A percentile compares a stretch with the other conserved stretches of the same genome.
Evolutionary conservation across 1,140 invertebrate genomes (phyloP).

Genomic region (Trissolcus basalis): DNA sequence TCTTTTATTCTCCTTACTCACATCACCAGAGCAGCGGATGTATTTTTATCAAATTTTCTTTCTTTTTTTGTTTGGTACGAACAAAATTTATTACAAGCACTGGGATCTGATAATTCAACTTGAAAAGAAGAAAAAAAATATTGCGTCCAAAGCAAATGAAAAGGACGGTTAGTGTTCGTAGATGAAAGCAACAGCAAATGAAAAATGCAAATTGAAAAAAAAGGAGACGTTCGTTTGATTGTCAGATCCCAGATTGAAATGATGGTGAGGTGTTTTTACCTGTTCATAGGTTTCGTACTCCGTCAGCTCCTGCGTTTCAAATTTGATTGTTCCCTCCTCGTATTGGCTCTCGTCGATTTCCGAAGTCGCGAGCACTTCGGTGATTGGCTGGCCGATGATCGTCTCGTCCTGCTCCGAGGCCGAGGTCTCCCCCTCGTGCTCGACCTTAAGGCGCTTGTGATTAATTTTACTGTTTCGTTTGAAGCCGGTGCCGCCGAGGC

Average conservation of each 20-base stretch:
- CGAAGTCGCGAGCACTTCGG: constrained; percentile 22
- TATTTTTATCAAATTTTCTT: constrained; percentile 1
- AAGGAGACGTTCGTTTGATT: neutral
- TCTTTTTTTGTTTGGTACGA: too few relatives aligned
- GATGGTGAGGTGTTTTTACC: constrained; percentile 31
- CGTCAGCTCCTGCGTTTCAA: constrained; percentile 60
- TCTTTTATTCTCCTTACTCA: constrained; percentile 28
- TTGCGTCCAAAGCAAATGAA: too few relatives aligned
- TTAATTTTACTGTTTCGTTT: constrained; percentile 70
- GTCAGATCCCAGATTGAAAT: constrained; percentile 16
- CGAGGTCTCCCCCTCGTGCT: constrained; percentile 57
- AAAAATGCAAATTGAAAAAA: too few relatives aligned
- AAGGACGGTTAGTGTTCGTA: too few relatives aligned
- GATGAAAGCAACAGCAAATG: too few relatives aligned
- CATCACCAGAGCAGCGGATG: constrained; percentile 14
- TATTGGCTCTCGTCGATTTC: constrained; percentile 45
- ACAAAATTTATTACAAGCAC: too few relatives aligned
- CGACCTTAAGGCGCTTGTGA: constrained; percentile 49
- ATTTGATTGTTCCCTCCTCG: constrained; percentile 62
- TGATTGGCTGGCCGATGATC: constrained; percentile 13
- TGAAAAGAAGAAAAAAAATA: too few relatives aligned
- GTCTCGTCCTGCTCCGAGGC: constrained; percentile 64
- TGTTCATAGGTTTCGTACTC: constrained; percentile 67
- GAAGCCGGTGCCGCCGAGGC: constrained; percentile 71
- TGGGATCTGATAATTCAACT: too few relatives aligned